These are phyloP conservation scores for Enteromius thamalakanensis DNA, from an alignment of 2,797 vertebrate genomes.

Conservation along the genomic window DNA sequence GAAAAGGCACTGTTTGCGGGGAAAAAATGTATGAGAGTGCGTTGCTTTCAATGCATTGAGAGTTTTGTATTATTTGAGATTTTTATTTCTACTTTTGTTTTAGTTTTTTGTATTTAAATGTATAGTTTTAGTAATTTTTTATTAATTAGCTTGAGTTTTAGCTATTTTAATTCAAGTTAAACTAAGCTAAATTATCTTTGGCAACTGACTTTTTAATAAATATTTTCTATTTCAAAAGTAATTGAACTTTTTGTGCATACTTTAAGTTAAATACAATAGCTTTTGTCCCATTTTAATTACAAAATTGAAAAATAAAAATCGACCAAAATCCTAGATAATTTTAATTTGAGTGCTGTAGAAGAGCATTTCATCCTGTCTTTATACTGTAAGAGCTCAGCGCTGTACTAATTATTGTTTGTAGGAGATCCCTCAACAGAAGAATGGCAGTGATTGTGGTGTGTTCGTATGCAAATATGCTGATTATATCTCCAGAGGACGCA, in stretches of 20 bases:
- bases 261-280: background rate
- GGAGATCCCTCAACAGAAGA: constrained; percentile 93
- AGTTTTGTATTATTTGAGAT: background rate
- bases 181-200: background rate
- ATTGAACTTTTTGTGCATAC: background rate
- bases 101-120: background rate
- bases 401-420: constrained; percentile 57
- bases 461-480: constrained; percentile 95
- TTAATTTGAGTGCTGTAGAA: background rate
- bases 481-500: constrained; percentile 83
- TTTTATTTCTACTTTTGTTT: background rate
- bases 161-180: background rate
- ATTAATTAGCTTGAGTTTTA: background rate
- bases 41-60: background rate
- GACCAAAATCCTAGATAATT: background rate
- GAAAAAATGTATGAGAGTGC: background rate
- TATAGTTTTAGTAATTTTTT: no score
- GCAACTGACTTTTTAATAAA: background rate
- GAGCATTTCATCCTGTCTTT: background rate
- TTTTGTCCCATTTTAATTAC: background rate
- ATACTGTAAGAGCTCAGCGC: background rate
- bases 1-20: no score
- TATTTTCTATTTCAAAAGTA: background rate
- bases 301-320: background rate
- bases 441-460: constrained; percentile 93